These are phyloP conservation scores for Odontesthes bonariensis DNA, from an alignment of 2,113 vertebrate species.

Conservation along the genomic window DNA sequence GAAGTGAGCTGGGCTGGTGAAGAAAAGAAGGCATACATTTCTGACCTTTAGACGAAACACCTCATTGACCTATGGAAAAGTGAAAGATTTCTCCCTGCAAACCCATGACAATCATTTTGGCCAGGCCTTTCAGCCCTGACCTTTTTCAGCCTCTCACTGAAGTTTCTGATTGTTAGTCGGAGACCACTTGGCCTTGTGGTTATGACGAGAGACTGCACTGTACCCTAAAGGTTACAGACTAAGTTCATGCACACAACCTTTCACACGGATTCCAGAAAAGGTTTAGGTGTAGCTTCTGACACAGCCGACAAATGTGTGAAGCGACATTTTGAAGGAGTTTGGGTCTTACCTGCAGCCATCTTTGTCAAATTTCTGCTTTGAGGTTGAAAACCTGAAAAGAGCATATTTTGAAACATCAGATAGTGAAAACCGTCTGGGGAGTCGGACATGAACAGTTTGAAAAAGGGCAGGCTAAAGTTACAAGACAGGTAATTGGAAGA, in stretches of 20 bases:
- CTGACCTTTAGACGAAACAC: constrained; percentile 66
- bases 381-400: neutral
- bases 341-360: neutral
- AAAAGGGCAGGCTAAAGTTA: neutral
- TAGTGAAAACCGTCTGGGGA: neutral
- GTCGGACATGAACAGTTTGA: neutral
- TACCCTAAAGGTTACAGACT: constrained; percentile 34
- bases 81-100: constrained; percentile 37
- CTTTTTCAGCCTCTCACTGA: constrained; percentile 57
- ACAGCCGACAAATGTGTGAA: neutral
- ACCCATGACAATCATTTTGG: constrained; percentile 52
- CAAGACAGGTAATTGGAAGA: neutral
- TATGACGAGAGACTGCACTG: neutral
- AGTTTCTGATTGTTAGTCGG: constrained; percentile 38
- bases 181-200: constrained; percentile 27
- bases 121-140: constrained; percentile 52
- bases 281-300: neutral
- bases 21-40: constrained; percentile 30
- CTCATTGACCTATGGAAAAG: constrained; percentile 61
- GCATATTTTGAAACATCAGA: neutral
- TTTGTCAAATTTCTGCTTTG: constrained; percentile 3
- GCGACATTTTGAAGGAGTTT: neutral
- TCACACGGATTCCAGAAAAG: neutral
- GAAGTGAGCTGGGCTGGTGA: neutral
- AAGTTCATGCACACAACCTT: constrained; percentile 7